These are phyloP conservation scores for Chloroceryle amazona DNA, from an alignment of 2,797 vertebrate species.

Conservation along the genomic window DNA sequence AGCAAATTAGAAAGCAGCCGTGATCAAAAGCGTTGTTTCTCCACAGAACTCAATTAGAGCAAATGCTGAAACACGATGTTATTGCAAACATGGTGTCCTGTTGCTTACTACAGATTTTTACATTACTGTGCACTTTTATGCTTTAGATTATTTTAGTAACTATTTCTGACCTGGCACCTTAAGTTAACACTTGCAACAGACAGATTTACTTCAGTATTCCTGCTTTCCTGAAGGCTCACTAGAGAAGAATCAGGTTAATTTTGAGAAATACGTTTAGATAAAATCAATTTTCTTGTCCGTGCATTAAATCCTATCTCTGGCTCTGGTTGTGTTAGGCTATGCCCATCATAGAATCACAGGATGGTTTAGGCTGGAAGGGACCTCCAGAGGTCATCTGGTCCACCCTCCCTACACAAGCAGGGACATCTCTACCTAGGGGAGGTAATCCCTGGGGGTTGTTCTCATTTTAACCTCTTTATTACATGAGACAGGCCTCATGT, in stretches of 20 bases:
- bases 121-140: neutral
- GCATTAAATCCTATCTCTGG: neutral
- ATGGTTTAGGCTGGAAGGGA: no score
- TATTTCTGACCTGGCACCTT: neutral
- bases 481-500: neutral
- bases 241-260: neutral
- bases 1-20: neutral
- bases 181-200: neutral
- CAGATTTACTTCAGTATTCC: neutral
- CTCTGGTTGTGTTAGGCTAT: neutral
- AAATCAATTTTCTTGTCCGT: neutral
- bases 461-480: neutral
- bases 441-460: neutral
- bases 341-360: no score
- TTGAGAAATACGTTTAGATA: neutral
- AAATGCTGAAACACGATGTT: neutral
- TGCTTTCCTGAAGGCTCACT: neutral
- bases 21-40: neutral
- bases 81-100: neutral
- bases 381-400: no score
- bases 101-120: neutral
- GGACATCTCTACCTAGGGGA: no score
- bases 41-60: neutral
- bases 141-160: neutral
- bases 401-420: no score